phyloP scores from a whole-genome alignment of 2,797 vertebrate species.

The Picus viridis region DNA sequence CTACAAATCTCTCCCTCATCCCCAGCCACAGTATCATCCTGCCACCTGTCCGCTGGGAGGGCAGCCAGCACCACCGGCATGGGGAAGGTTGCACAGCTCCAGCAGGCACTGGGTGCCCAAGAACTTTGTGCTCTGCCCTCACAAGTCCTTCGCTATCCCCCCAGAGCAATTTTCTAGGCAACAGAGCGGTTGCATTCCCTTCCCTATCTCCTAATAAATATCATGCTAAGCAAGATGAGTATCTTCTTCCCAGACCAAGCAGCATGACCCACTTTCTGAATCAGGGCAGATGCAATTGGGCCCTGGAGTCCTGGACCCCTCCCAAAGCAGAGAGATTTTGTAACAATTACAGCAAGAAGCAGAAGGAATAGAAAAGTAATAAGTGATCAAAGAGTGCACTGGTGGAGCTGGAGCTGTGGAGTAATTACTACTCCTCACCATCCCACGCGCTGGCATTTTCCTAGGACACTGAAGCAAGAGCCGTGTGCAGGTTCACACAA shows the following conservation, averaged over 20 bases:
- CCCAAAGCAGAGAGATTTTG: slow-evolving; percentile 73
- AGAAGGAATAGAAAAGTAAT: slow-evolving; percentile 72
- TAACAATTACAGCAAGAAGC: slow-evolving; percentile 73
- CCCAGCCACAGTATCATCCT: neutral
- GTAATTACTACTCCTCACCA: slow-evolving; percentile 79
- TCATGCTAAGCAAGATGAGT: slow-evolving; percentile 71
- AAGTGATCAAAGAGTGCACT: slow-evolving; percentile 68
- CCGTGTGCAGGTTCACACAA: neutral
- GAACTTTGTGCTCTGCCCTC: slow-evolving; percentile 59
- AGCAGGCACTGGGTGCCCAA: neutral
- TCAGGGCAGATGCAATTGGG: slow-evolving; percentile 73
- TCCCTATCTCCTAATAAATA: slow-evolving; percentile 75
- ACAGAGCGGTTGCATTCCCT: slow-evolving; percentile 60
- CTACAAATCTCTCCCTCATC: neutral
- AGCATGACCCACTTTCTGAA: slow-evolving; percentile 82
- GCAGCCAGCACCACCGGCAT: neutral
- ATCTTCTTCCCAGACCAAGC: slow-evolving; percentile 75
- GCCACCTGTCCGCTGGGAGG: neutral
- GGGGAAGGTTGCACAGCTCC: neutral
- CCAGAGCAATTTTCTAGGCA: slow-evolving; percentile 65
- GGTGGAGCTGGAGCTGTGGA: slow-evolving; percentile 35
- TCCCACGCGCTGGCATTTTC: slow-evolving; percentile 44
- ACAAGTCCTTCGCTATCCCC: slow-evolving; percentile 57
- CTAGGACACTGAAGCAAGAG: slow-evolving; percentile 39
- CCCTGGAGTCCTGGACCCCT: slow-evolving; percentile 67